Conservation (phyloP, 2,113 vertebrate species). For the Neoarius graeffei region DNA sequence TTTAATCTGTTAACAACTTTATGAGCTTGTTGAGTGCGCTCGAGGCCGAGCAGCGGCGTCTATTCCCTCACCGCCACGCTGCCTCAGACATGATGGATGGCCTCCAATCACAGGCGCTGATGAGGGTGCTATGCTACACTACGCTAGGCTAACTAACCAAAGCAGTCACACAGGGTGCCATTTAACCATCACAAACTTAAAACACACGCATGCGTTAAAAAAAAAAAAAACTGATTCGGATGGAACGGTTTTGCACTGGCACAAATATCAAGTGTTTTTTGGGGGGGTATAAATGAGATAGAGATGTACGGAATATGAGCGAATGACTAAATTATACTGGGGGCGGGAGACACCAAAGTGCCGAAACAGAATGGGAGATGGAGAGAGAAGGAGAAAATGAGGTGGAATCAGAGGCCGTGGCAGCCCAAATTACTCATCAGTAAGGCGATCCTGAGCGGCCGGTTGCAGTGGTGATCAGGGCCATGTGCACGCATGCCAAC, state of each 20-base stretch:
- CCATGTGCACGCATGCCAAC: conserved; percentile 66
- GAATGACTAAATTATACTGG: neutral
- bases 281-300: neutral
- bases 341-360: neutral
- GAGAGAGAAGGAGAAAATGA: conserved; percentile 34
- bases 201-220: neutral
- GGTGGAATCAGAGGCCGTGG: conserved; percentile 45
- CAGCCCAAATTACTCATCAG: conserved; percentile 69
- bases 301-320: neutral
- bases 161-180: conserved; percentile 14
- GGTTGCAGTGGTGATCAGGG: conserved; percentile 64
- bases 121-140: conserved; percentile 33
- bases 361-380: conserved; percentile 12
- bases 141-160: conserved; percentile 31
- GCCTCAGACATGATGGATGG: conserved; percentile 37
- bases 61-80: conserved; percentile 2
- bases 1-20: conserved; percentile 25
- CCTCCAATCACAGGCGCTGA: conserved; percentile 40
- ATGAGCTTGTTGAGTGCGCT: conserved; percentile 1
- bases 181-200: conserved; percentile 39
- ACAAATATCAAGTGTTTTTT: neutral
- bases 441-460: conserved; percentile 64
- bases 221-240: neutral
- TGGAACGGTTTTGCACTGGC: neutral
- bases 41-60: conserved; percentile 3